Conservation (phyloP, 2,888 invertebrate genomes). For the Drosophila ochracea region DNA sequence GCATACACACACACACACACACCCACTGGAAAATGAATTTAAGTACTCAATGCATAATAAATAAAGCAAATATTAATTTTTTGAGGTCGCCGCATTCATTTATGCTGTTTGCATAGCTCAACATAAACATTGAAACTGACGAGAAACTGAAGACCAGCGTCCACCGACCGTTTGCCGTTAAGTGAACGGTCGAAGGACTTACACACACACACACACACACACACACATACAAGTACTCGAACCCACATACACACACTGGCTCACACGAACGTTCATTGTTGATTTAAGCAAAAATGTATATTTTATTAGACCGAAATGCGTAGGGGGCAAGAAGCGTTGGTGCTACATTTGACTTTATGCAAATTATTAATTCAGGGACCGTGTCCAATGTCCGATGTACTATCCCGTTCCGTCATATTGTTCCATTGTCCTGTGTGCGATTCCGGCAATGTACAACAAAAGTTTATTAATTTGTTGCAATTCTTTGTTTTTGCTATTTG, state of each 20-base stretch:
- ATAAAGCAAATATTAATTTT: conserved; percentile 77
- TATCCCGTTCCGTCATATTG: conserved; percentile 8
- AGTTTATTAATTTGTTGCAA: conserved; percentile 75
- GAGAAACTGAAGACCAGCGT: conserved; percentile 12
- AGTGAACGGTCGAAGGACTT: conserved; percentile 56
- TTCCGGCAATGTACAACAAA: conserved; percentile 29
- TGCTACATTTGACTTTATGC: conserved; percentile 62
- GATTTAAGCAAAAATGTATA: conserved; percentile 52
- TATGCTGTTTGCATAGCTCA: conserved; percentile 57
- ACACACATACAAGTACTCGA: not conserved
- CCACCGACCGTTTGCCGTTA: conserved; percentile 29
- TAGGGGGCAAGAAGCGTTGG: conserved; percentile 11
- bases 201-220: conserved; percentile 9
- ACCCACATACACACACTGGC: not conserved
- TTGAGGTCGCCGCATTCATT: conserved; percentile 42
- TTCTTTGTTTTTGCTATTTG: conserved; percentile 51
- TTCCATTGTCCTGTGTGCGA: conserved; percentile 9
- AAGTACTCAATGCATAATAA: conserved; percentile 73
- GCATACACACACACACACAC: conserved; percentile 11
- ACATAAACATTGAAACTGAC: conserved; percentile 19
- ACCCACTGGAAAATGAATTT: conserved; percentile 6
- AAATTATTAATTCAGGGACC: conserved; percentile 69
- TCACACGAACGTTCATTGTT: conserved; percentile 30
- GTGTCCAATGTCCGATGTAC: conserved; percentile 28
- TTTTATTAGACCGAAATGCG: conserved; percentile 45